Conservation (phyloP, 2,113 vertebrate genomes). For the Pseudorectes ferrugineus region DNA sequence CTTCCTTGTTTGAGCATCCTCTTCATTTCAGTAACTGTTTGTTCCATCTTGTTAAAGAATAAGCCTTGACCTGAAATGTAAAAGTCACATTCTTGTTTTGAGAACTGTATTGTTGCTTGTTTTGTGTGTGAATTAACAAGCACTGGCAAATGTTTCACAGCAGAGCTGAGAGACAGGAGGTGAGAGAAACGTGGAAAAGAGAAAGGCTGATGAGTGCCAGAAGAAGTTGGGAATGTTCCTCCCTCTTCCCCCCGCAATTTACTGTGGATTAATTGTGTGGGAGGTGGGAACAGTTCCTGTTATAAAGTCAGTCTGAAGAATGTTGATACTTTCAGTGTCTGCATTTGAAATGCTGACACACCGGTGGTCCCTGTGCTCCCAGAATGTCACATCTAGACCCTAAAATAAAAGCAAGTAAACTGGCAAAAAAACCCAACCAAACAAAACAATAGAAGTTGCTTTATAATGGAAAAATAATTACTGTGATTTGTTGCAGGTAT, state of each 20-base stretch:
- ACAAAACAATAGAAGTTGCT: not conserved
- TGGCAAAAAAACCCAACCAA: not conserved
- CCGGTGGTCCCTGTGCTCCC: not conserved
- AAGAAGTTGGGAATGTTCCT: not conserved
- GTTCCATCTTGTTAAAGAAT: not conserved
- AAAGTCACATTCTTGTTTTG: not conserved
- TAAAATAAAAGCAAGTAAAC: not conserved
- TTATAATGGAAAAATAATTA: not conserved
- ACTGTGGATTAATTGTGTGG: not conserved
- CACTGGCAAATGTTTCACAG: not conserved
- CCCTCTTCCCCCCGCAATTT: not conserved
- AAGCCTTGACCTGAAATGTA: not conserved
- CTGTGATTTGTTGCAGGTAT: not conserved
- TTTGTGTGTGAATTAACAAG: not conserved
- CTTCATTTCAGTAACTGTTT: not conserved
- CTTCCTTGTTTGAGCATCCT: not conserved
- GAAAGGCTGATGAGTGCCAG: not conserved
- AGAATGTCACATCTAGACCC: not conserved
- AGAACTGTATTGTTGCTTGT: not conserved
- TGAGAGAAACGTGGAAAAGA: not conserved
- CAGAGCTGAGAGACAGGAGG: not conserved
- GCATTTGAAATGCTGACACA: not conserved
- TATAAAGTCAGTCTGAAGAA: not conserved
- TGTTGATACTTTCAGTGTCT: not conserved
- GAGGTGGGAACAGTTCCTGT: not conserved